A percentile compares a stretch with the other conserved stretches of the same genome.
These are phyloP conservation scores for Mustelus asterias DNA, from an alignment of 2,113 vertebrate species.

Conservation along the genomic window DNA sequence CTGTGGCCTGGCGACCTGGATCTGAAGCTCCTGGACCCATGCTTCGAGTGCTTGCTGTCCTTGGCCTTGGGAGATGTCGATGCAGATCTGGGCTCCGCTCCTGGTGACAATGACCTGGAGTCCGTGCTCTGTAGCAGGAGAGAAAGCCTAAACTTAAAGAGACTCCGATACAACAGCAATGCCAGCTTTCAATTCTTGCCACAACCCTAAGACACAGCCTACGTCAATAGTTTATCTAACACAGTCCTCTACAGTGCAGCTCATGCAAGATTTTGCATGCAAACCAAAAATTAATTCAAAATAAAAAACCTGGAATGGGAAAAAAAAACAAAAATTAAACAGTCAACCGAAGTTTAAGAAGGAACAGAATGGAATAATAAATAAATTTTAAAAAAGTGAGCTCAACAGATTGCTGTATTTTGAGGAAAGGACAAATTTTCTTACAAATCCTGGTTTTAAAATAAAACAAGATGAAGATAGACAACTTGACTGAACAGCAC, in stretches of 20 bases:
- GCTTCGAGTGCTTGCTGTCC: constrained; percentile 54
- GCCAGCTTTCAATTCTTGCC: constrained; percentile 29
- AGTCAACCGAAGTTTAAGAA: constrained; percentile 28
- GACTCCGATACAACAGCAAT: not conserved
- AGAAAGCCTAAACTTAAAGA: constrained; percentile 42
- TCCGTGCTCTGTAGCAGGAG: constrained; percentile 70
- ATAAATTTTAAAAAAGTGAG: constrained; percentile 24
- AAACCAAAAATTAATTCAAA: constrained; percentile 62
- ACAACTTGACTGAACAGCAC: constrained; percentile 81
- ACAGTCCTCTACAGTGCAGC: constrained; percentile 95
- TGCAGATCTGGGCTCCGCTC: constrained; percentile 56
- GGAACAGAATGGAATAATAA: constrained; percentile 34
- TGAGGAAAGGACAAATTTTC: constrained; percentile 44
- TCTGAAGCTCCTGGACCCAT: constrained; percentile 51
- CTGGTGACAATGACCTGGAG: constrained; percentile 59
- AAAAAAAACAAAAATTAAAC: constrained; percentile 3
- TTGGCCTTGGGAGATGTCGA: constrained; percentile 54
- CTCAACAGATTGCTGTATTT: constrained; percentile 32
- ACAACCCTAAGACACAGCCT: constrained; percentile 32
- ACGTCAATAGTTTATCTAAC: constrained; percentile 42
- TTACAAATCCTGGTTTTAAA: constrained; percentile 52
- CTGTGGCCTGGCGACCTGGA: constrained; percentile 56
- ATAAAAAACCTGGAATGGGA: constrained; percentile 35
- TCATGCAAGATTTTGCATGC: constrained; percentile 98
- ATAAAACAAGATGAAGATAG: constrained; percentile 57